Evolutionary conservation across 2,113 vertebrate genomes (phyloP).

Genomic region (Conger conger): DNA sequence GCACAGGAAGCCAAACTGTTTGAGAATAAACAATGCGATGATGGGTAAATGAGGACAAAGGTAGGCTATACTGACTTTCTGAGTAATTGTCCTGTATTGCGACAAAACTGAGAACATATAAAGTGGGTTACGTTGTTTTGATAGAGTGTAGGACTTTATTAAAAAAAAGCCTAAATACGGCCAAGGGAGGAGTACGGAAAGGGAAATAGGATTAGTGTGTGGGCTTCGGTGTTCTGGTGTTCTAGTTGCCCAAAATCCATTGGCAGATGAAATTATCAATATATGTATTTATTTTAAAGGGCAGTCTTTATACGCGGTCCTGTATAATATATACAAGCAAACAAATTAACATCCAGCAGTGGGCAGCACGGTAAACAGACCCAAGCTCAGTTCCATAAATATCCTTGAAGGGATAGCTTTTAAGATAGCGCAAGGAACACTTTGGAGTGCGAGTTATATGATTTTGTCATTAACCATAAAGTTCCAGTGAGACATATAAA

Average conservation of each 20-base stretch:
- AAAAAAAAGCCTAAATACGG: not conserved
- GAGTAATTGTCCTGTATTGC: no score
- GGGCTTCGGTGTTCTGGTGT: not conserved
- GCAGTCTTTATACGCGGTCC: not conserved
- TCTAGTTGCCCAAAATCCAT: not conserved
- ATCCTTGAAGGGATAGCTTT: not conserved
- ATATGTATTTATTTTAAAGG: not conserved
- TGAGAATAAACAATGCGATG: not conserved
- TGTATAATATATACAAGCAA: slow-evolving; percentile 3
- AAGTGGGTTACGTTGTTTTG: no score
- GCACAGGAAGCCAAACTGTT: no score
- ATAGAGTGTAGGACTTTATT: not conserved
- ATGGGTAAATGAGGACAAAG: not conserved
- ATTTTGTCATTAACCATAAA: slow-evolving; percentile 27
- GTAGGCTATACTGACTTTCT: not conserved
- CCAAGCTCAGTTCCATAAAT: not conserved
- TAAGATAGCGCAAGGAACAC: not conserved
- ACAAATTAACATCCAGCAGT: not conserved
- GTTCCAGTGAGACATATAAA: slow-evolving; percentile 2
- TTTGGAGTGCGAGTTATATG: slow-evolving; percentile 20
- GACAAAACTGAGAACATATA: no score
- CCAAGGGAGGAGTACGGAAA: not conserved
- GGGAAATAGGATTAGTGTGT: not conserved
- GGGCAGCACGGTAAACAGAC: not conserved
- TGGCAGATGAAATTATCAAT: not conserved